Conservation (phyloP, 2,797 vertebrate species). For the Danio kyathit region DNA sequence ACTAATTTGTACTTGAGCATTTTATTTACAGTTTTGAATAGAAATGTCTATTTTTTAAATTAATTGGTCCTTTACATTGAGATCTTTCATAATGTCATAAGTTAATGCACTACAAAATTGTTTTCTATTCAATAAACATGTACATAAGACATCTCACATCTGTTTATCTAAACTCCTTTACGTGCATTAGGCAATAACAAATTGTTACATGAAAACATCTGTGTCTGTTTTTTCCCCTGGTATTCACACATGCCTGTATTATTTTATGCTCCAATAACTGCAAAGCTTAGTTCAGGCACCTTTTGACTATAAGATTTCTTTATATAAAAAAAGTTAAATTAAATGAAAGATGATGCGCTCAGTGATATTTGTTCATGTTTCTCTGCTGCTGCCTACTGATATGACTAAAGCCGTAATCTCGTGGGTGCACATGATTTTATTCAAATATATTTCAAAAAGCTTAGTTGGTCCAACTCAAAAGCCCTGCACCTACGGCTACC, state of each 20-base stretch:
- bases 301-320: background rate
- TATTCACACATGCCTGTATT: background rate
- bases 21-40: slow-evolving; percentile 45
- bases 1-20: slow-evolving; percentile 47
- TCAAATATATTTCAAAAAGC: too few relatives aligned
- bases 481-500: background rate
- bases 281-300: background rate
- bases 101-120: slow-evolving; percentile 26
- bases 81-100: slow-evolving; percentile 38
- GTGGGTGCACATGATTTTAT: background rate
- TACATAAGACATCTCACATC: slow-evolving; percentile 5
- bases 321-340: background rate
- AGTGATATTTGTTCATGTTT: background rate
- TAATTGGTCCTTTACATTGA: slow-evolving; percentile 13
- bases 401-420: background rate
- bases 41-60: slow-evolving; percentile 57
- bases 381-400: background rate
- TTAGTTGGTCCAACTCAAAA: too few relatives aligned
- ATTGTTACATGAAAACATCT: background rate
- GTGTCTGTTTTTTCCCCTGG: too few relatives aligned
- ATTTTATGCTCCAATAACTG: background rate
- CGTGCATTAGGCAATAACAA: background rate
- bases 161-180: background rate
- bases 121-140: slow-evolving; percentile 51
- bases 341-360: background rate